phyloP scores from a whole-genome alignment of 2,888 invertebrate genomes.

The Torymus tubicola region DNA sequence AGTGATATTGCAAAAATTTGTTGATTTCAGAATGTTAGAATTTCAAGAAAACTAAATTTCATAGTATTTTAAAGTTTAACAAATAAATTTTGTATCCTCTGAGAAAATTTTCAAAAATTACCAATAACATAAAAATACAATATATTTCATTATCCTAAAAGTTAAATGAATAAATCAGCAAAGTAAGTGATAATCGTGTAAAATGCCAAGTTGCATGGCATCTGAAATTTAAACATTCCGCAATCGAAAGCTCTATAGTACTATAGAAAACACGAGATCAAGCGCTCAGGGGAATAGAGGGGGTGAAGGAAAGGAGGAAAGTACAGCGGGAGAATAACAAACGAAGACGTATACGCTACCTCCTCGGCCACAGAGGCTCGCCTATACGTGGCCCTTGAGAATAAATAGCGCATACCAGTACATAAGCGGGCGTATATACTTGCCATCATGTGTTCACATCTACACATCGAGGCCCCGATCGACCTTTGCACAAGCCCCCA shows the following conservation, averaged over 20 bases:
- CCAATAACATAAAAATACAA: no score
- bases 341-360: not conserved
- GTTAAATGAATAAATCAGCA: no score
- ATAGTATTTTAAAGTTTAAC: no score
- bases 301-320: no score
- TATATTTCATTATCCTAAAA: no score
- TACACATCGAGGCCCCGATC: constrained; percentile 15
- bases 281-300: not conserved
- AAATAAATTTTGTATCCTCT: no score
- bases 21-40: constrained; percentile 21
- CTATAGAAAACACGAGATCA: not conserved
- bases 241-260: not conserved
- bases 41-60: not conserved
- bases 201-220: not conserved
- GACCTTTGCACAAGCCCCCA: constrained; percentile 23
- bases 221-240: constrained; percentile 16
- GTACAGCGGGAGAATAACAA: not conserved
- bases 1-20: not conserved
- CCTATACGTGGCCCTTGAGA: constrained; percentile 19
- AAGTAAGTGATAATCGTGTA: no score
- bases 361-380: constrained; percentile 14
- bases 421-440: constrained; percentile 3
- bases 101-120: no score
- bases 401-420: constrained; percentile 25
- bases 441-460: constrained; percentile 10